Evolutionary conservation across 1,140 invertebrate genomes (phyloP).

Genomic region (Drosophila rufa): DNA sequence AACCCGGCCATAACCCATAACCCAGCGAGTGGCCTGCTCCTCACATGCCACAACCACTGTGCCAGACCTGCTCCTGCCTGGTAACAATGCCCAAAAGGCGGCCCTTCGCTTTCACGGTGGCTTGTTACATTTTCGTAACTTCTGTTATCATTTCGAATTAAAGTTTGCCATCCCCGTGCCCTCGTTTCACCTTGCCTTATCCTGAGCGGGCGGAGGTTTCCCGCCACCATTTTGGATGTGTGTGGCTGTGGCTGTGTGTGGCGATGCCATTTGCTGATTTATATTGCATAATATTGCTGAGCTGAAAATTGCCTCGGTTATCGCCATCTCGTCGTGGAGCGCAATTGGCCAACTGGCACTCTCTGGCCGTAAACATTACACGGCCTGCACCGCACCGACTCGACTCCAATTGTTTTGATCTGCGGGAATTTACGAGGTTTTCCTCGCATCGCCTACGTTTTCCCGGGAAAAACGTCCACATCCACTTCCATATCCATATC

Average conservation of each 20-base stretch:
- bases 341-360: slow-evolving; percentile 66
- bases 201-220: slow-evolving; percentile 5
- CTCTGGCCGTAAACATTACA: slow-evolving; percentile 63
- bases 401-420: slow-evolving; percentile 73
- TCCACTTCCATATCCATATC: slow-evolving; percentile 29
- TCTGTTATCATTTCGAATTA: slow-evolving; percentile 81
- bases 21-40: slow-evolving; percentile 6
- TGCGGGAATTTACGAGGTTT: slow-evolving; percentile 66
- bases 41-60: slow-evolving; percentile 44
- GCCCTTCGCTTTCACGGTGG: slow-evolving; percentile 64
- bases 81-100: slow-evolving; percentile 25
- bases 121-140: slow-evolving; percentile 71
- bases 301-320: slow-evolving; percentile 66
- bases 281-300: slow-evolving; percentile 78
- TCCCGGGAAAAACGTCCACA: slow-evolving; percentile 40
- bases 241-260: slow-evolving; percentile 22
- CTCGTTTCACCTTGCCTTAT: slow-evolving; percentile 39
- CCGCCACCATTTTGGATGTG: slow-evolving; percentile 17
- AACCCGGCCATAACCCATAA: neutral
- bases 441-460: slow-evolving; percentile 9
- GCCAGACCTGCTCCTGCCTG: neutral
- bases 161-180: slow-evolving; percentile 45
- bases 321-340: slow-evolving; percentile 49
- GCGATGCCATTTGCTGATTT: slow-evolving; percentile 78
- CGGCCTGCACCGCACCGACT: slow-evolving; percentile 45